Evolutionary conservation across 2,113 vertebrate species (phyloP).

Genomic region (Mirza zaza): DNA sequence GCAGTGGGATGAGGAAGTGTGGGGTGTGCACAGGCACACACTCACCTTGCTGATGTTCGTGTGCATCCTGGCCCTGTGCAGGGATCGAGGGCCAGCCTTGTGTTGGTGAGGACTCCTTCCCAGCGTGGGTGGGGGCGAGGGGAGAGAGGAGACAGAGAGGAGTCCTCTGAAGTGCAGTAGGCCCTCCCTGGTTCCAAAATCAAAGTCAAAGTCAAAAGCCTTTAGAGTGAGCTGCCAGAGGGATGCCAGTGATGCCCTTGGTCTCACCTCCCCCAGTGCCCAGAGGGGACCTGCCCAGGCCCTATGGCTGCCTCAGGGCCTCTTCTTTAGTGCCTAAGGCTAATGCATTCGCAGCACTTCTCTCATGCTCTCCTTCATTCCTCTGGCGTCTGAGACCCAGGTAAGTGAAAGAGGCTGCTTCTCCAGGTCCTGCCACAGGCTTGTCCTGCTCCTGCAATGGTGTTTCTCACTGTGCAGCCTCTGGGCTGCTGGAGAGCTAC

Average conservation of each 20-base stretch:
- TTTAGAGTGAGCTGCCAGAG: background rate
- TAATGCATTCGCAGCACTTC: background rate
- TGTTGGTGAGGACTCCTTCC: background rate
- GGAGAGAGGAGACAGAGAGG: background rate
- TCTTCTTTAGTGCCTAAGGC: background rate
- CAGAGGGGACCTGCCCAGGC: background rate
- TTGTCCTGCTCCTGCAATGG: background rate
- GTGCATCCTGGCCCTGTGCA: background rate
- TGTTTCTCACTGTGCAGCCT: background rate
- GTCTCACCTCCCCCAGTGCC: background rate
- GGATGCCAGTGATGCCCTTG: background rate
- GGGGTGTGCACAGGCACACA: background rate
- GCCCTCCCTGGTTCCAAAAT: background rate
- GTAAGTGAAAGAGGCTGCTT: background rate
- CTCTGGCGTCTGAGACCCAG: background rate
- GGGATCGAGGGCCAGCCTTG: background rate
- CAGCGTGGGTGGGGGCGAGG: background rate
- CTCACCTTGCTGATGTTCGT: background rate
- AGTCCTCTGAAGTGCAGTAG: background rate
- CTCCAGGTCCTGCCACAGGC: background rate
- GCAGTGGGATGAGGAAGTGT: background rate
- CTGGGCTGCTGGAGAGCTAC: background rate
- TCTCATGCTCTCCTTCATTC: background rate
- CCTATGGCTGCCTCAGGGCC: background rate
- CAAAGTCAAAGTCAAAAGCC: background rate